Evolutionary conservation across 2,888 invertebrate species (phyloP).

Genomic region (Lasioglossum malachurum): DNA sequence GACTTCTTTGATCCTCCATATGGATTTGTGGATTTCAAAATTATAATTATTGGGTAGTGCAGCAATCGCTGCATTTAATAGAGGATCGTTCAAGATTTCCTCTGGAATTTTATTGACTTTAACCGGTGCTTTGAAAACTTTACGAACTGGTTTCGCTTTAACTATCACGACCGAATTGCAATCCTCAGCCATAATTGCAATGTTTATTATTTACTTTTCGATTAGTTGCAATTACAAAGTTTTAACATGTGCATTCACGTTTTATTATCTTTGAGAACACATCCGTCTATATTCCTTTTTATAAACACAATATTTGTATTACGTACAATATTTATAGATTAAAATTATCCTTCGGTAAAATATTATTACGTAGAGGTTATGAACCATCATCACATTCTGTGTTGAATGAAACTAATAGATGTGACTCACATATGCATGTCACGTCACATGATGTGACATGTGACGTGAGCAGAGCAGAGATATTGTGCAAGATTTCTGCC

Average conservation of each 20-base stretch:
- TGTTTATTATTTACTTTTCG: constrained; percentile 5
- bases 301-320: background rate
- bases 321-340: background rate
- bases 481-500: too few relatives aligned
- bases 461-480: too few relatives aligned
- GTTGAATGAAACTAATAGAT: background rate
- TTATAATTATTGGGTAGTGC: constrained; percentile 97
- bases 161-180: constrained; percentile 86
- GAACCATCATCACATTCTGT: constrained; percentile 4
- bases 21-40: constrained; percentile 98
- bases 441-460: too few relatives aligned
- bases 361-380: constrained; percentile 30
- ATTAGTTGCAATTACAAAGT: background rate
- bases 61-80: constrained; percentile 90
- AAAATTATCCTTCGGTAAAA: background rate
- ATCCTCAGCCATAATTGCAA: constrained; percentile 57
- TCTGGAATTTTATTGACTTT: constrained; percentile 93
- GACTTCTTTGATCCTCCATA: constrained; percentile 96
- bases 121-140: constrained; percentile 91
- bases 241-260: constrained; percentile 11
- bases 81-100: constrained; percentile 90
- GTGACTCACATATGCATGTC: background rate
- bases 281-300: background rate
- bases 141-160: constrained; percentile 92
- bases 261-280: background rate